A percentile compares a stretch with the other conserved stretches of the same genome.
Conservation (phyloP, 2,888 invertebrate genomes). For the Pimpla rufipes region DNA sequence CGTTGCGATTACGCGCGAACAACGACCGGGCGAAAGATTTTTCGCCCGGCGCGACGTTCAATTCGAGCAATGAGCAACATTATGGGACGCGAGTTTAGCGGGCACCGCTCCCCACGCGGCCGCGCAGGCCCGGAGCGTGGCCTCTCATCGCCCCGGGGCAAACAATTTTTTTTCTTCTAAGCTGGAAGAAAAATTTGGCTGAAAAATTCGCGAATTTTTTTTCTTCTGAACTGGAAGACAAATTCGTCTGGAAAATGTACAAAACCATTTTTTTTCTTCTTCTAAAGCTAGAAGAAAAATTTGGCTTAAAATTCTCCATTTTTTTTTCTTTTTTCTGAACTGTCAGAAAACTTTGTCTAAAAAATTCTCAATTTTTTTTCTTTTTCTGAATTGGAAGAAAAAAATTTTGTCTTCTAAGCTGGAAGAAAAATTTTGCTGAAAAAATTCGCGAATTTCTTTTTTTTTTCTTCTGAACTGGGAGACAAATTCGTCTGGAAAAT, state of each 20-base stretch:
- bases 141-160: constrained; percentile 39
- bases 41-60: constrained; percentile 67
- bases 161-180: background rate
- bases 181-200: background rate
- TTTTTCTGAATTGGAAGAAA: too few relatives aligned
- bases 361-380: too few relatives aligned
- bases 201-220: too few relatives aligned
- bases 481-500: too few relatives aligned
- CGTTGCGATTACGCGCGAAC: background rate
- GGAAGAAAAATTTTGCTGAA: background rate
- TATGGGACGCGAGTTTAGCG: constrained; percentile 77
- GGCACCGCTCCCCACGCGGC: constrained; percentile 79
- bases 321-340: too few relatives aligned
- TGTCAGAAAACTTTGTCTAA: too few relatives aligned
- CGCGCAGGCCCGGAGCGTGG: constrained; percentile 61
- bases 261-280: background rate
- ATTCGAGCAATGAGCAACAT: constrained; percentile 76
- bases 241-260: too few relatives aligned
- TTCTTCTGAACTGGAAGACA: too few relatives aligned
- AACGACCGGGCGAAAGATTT: constrained; percentile 30
- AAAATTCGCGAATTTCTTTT: too few relatives aligned
- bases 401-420: too few relatives aligned
- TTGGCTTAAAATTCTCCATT: background rate
- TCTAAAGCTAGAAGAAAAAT: background rate
- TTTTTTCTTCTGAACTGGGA: too few relatives aligned